Conservation (phyloP, 2,797 vertebrate genomes). For the Hapalemur alaotrensis region DNA sequence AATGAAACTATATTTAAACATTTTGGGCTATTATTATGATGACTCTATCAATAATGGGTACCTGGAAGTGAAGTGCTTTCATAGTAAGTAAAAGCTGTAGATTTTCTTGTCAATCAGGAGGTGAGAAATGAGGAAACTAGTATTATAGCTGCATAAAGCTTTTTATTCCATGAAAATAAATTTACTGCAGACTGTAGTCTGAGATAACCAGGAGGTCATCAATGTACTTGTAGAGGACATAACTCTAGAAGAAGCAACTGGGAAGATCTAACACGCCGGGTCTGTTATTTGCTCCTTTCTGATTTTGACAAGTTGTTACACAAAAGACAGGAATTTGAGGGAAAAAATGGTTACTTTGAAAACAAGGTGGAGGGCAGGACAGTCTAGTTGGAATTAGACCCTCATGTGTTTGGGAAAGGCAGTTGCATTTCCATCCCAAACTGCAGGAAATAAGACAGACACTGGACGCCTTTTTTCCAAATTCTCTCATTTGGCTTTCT, state of each 20-base stretch:
- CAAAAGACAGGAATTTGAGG: neutral
- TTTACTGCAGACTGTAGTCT: neutral
- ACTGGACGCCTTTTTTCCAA: neutral
- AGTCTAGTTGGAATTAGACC: neutral
- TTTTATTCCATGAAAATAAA: neutral
- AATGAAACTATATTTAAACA: neutral
- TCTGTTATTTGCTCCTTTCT: neutral
- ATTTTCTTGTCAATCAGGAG: neutral
- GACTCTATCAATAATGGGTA: neutral
- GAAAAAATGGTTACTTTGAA: neutral
- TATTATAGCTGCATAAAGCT: too few species aligned
- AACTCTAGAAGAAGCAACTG: neutral
- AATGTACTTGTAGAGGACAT: neutral
- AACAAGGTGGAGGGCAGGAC: neutral
- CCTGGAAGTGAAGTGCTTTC: neutral
- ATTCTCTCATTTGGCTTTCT: neutral
- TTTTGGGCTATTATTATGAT: neutral
- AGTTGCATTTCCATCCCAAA: neutral
- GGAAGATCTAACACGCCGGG: neutral
- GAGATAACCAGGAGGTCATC: neutral
- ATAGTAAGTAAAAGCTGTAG: neutral
- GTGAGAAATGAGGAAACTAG: neutral
- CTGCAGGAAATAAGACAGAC: neutral
- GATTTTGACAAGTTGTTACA: neutral
- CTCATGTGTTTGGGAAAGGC: neutral